phyloP scores from a whole-genome alignment of 2,797 vertebrate species.

The Urosaurus nigricauda region DNA sequence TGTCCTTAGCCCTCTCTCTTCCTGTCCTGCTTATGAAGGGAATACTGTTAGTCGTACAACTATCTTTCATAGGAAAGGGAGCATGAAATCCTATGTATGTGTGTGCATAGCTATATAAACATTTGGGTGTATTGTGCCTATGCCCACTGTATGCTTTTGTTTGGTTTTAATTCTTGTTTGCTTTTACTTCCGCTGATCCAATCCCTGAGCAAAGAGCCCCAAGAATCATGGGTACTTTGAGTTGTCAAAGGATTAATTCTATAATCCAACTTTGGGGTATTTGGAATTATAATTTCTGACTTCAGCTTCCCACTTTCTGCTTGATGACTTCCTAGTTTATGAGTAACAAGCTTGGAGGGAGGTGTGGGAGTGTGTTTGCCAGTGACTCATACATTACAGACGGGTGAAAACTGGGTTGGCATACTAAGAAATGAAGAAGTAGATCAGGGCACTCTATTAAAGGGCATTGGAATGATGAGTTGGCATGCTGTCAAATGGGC shows the following conservation, averaged over 20 bases:
- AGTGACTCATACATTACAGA: conserved; percentile 19
- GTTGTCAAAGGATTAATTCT: background rate
- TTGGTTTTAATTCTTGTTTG: background rate
- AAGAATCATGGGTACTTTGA: background rate
- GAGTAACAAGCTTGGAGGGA: background rate
- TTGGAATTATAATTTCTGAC: background rate
- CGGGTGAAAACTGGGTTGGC: background rate
- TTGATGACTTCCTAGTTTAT: background rate
- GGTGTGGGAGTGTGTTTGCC: background rate
- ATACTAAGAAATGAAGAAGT: background rate
- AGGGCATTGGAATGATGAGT: background rate
- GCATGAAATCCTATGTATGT: background rate
- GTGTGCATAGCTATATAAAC: background rate
- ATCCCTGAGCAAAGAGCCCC: background rate
- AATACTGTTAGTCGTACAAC: no score
- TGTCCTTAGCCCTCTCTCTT: no score
- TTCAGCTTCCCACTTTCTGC: background rate
- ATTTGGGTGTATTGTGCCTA: background rate
- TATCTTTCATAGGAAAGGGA: background rate
- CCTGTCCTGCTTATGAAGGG: no score
- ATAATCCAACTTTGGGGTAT: background rate
- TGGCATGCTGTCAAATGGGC: conserved; percentile 1
- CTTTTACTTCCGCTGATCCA: background rate
- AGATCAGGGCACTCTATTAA: background rate
- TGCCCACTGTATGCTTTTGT: background rate